Percentiles rank a stretch among this genome's conserved stretches.
These are phyloP conservation scores for Sicus ferrugineus DNA, from an alignment of 2,888 invertebrate species.

Conservation along the genomic window DNA sequence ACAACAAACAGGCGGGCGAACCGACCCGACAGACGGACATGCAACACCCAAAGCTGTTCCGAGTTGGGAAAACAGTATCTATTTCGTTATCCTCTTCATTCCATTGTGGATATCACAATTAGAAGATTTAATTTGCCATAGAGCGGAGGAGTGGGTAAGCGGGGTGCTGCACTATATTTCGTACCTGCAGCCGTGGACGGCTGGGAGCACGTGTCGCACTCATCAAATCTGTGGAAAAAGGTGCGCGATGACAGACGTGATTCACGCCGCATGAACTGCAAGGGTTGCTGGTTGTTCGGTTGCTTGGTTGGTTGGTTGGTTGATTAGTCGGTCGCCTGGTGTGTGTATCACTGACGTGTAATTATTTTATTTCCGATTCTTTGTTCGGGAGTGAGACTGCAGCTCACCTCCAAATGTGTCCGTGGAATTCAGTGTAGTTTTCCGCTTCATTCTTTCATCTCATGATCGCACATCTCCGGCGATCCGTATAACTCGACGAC, in stretches of 20 bases:
- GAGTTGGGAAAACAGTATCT: conserved; percentile 17
- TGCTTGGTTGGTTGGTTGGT: no score
- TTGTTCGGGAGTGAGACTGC: conserved; percentile 13
- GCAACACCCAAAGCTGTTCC: not conserved
- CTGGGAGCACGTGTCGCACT: conserved; percentile 33
- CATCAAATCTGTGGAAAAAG: conserved; percentile 27
- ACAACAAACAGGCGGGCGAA: not conserved
- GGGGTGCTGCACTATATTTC: conserved; percentile 21
- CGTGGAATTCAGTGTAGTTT: not conserved
- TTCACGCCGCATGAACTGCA: conserved; percentile 24
- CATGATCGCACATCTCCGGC: conserved; percentile 35
- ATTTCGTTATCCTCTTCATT: conserved; percentile 31
- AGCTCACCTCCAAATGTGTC: conserved; percentile 23
- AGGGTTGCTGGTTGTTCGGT: conserved; percentile 30
- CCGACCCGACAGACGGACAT: conserved; percentile 7
- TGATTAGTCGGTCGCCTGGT: conserved; percentile 11
- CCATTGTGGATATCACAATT: conserved; percentile 55
- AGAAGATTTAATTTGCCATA: conserved; percentile 58
- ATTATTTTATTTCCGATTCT: conserved; percentile 56
- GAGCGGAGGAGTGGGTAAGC: conserved; percentile 37
- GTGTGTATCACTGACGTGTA: conserved; percentile 44
- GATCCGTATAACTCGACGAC: conserved; percentile 23
- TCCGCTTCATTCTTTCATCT: conserved; percentile 6
- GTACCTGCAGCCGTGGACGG: conserved; percentile 42
- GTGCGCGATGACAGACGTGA: conserved; percentile 38